These are phyloP conservation scores for Trogon surrucura DNA, from an alignment of 2,113 vertebrate species.

Conservation along the genomic window DNA sequence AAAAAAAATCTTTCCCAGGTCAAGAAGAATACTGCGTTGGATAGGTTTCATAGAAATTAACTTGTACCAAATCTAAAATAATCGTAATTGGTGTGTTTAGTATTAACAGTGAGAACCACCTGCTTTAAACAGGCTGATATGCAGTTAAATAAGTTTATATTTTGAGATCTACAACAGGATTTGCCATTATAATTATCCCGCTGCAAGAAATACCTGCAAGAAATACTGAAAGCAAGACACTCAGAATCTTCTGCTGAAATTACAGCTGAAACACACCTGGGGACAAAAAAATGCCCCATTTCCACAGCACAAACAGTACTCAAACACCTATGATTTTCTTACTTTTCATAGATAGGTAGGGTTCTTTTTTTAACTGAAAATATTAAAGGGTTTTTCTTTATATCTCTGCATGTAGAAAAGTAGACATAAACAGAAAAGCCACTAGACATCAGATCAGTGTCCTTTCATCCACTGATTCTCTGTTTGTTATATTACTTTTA, in stretches of 20 bases:
- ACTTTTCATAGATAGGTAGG: neutral
- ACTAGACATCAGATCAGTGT: neutral
- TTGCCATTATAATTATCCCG: conserved; percentile 1
- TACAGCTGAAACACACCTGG: neutral
- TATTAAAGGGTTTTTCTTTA: neutral
- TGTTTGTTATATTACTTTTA: neutral
- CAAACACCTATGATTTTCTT: neutral
- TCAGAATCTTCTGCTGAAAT: neutral
- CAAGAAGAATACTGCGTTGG: neutral
- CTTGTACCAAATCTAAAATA: conserved; percentile 9
- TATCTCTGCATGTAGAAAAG: neutral
- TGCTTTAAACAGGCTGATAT: neutral
- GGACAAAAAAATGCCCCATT: neutral
- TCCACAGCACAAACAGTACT: neutral
- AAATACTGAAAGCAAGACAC: neutral
- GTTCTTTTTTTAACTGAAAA: neutral
- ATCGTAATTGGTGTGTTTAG: neutral
- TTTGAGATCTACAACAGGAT: neutral
- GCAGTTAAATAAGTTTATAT: neutral
- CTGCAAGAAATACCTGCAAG: neutral
- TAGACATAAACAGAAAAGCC: neutral
- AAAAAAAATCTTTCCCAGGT: neutral
- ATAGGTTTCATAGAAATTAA: neutral
- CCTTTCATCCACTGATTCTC: neutral
- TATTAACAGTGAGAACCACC: neutral